phyloP scores from a whole-genome alignment of 2,797 vertebrate genomes.

The Microctenopoma lineatum region DNA sequence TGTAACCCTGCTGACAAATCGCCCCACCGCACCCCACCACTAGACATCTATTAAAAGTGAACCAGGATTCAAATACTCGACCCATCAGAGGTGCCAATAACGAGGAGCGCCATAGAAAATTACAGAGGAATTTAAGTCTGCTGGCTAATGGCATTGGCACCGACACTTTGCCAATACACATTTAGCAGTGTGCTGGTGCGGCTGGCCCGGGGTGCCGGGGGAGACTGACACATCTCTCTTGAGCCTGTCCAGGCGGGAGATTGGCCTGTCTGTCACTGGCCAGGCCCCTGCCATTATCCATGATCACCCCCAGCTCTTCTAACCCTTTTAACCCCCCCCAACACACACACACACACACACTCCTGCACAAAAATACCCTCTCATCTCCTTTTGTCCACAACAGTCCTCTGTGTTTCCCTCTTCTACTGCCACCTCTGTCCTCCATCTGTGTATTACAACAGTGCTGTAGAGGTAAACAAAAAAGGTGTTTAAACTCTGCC shows the following conservation, averaged over 20 bases:
- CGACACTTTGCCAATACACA: constrained; percentile 73
- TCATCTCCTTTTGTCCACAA: constrained; percentile 39
- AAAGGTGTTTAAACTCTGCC: constrained; percentile 47
- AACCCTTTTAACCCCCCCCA: constrained; percentile 60
- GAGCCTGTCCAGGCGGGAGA: constrained; percentile 74
- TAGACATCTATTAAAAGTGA: constrained; percentile 77
- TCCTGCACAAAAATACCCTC: constrained; percentile 34
- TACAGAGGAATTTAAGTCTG: constrained; percentile 81
- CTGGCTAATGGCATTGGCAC: constrained; percentile 77
- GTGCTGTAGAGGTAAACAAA: constrained; percentile 41
- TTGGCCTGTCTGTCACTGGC: constrained; percentile 81
- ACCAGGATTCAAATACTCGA: constrained; percentile 78
- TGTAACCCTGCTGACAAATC: constrained; percentile 65
- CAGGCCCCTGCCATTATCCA: constrained; percentile 75
- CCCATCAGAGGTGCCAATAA: constrained; percentile 83
- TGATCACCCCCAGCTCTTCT: constrained; percentile 73
- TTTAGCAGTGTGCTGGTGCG: constrained; percentile 75
- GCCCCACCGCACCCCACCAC: constrained; percentile 41
- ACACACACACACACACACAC: neutral
- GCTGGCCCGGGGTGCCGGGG: constrained; percentile 84
- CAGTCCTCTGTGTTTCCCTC: constrained; percentile 30
- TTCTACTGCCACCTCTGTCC: constrained; percentile 28
- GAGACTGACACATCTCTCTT: constrained; percentile 79
- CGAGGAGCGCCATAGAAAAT: constrained; percentile 78
- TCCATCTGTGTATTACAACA: constrained; percentile 22